These are phyloP conservation scores for Solea senegalensis DNA, from an alignment of 2,113 vertebrate genomes.

Conservation along the genomic window DNA sequence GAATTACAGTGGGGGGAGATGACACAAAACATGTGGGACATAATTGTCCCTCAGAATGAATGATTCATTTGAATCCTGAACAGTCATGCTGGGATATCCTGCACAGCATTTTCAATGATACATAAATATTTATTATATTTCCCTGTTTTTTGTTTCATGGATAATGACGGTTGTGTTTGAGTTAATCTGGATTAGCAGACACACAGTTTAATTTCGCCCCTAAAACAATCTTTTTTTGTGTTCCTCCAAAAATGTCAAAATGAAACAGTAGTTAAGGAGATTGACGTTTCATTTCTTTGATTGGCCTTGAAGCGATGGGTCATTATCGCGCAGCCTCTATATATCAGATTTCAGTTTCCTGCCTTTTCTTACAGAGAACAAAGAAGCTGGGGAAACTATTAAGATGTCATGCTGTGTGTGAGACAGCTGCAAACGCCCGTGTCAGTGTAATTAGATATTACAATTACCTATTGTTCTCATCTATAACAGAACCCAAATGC, in stretches of 20 bases:
- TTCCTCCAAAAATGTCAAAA: constrained; percentile 17
- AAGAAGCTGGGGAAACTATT: constrained; percentile 32
- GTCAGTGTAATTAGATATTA: constrained; percentile 67
- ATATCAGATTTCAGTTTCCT: constrained; percentile 24
- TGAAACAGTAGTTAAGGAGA: constrained; percentile 5
- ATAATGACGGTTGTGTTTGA: background rate
- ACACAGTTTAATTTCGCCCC: background rate
- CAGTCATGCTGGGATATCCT: background rate
- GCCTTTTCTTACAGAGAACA: constrained; percentile 41
- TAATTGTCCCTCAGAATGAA: constrained; percentile 1
- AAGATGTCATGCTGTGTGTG: constrained; percentile 33
- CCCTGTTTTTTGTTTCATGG: background rate
- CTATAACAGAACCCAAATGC: constrained; percentile 32
- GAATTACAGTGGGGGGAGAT: background rate
- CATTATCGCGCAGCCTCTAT: constrained; percentile 1
- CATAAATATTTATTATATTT: constrained; percentile 1
- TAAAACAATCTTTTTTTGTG: constrained; percentile 7
- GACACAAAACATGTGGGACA: constrained; percentile 9
- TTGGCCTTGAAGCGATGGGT: constrained; percentile 5
- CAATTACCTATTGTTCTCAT: constrained; percentile 60
- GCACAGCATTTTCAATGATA: constrained; percentile 1
- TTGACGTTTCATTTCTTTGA: constrained; percentile 2
- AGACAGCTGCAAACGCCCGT: constrained; percentile 53
- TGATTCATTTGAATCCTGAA: constrained; percentile 17
- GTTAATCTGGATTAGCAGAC: background rate